A percentile compares a stretch with the other conserved stretches of the same genome.
These are phyloP conservation scores for Luidia sarsii DNA, from an alignment of 53 echinoderm and acorn worm species.

Conservation along the genomic window DNA sequence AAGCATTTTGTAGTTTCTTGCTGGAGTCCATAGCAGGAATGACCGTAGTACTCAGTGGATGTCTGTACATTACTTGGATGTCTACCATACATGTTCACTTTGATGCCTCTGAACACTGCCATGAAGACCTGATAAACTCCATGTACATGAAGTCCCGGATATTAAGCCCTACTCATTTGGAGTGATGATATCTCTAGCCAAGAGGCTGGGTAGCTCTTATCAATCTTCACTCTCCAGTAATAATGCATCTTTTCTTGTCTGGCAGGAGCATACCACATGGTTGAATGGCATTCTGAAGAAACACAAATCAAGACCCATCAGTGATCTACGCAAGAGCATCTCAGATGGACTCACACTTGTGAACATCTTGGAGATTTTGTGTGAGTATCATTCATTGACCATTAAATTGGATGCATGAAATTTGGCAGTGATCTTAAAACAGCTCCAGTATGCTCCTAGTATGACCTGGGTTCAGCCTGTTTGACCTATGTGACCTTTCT, in stretches of 20 bases:
- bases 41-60: too few relatives aligned
- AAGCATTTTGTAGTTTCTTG: too few relatives aligned
- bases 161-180: too few relatives aligned
- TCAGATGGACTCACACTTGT: slow-evolving; percentile 92
- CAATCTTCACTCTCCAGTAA: neutral
- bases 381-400: slow-evolving; percentile 77
- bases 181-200: slow-evolving; percentile 12
- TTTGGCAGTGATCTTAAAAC: neutral
- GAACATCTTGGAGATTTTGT: slow-evolving; percentile 85
- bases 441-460: too few relatives aligned
- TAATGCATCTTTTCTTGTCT: neutral
- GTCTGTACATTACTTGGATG: too few relatives aligned
- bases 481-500: too few relatives aligned
- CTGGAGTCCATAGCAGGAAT: too few relatives aligned
- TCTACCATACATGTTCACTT: neutral
- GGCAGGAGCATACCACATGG: slow-evolving; percentile 88
- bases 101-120: too few relatives aligned
- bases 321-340: slow-evolving; percentile 84
- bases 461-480: too few relatives aligned
- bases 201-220: slow-evolving; percentile 5
- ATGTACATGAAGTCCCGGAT: too few relatives aligned
- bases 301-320: slow-evolving; percentile 73
- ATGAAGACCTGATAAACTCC: too few relatives aligned
- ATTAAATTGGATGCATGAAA: neutral
- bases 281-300: slow-evolving; percentile 84